Conservation (phyloP, 1,140 invertebrate genomes). For the Atta texana region DNA sequence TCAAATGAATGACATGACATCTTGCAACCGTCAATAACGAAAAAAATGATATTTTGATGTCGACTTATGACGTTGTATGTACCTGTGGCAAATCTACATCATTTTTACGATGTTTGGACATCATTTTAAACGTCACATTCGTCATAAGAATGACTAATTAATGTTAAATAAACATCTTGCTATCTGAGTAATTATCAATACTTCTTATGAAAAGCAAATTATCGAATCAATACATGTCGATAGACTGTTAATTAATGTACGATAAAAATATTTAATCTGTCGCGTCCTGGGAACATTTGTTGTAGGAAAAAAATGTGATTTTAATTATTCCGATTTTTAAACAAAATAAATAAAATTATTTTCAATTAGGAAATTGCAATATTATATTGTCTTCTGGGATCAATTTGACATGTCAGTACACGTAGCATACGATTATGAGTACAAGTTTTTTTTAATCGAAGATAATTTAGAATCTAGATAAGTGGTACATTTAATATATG, state of each 20-base stretch:
- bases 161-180: too few species aligned
- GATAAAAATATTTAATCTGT: conserved; percentile 17
- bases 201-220: conserved; percentile 19
- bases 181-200: background rate
- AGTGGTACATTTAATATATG: conserved; percentile 76
- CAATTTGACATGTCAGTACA: conserved; percentile 51
- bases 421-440: conserved; percentile 1
- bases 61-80: too few species aligned
- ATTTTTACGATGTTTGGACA: too few species aligned
- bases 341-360: conserved; percentile 62
- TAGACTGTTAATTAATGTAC: conserved; percentile 13
- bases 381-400: conserved; percentile 57
- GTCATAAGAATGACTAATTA: too few species aligned
- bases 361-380: conserved; percentile 62
- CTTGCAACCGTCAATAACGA: too few species aligned
- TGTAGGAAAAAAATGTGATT: conserved; percentile 25
- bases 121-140: too few species aligned
- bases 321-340: conserved; percentile 54
- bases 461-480: conserved; percentile 64
- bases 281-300: background rate
- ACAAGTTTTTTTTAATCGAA: conserved; percentile 47
- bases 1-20: too few species aligned
- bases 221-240: conserved; percentile 24
- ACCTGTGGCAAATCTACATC: too few species aligned
- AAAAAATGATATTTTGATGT: too few species aligned